Evolutionary conservation across 1,140 invertebrate species (phyloP).

Genomic region (Spodoptera frugiperda): DNA sequence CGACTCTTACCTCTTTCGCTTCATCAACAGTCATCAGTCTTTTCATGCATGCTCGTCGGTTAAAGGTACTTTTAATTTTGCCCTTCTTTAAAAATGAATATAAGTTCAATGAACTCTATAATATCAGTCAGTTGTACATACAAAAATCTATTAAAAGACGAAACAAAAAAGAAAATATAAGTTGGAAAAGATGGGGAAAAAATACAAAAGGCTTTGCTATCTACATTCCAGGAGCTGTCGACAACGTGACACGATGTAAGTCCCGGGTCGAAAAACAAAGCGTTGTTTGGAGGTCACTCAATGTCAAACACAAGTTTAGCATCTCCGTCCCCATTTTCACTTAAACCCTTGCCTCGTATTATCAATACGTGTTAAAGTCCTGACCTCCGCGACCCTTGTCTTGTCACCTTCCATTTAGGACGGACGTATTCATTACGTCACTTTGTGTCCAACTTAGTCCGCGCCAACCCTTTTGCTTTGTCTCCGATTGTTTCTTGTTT

Average conservation of each 20-base stretch:
- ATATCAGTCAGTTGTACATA: no score
- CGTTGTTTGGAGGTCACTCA: constrained; percentile 30
- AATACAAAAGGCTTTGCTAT: no score
- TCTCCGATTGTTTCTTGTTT: constrained; percentile 35
- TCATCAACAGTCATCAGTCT: no score
- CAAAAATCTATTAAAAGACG: no score
- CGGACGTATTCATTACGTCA: constrained; percentile 47
- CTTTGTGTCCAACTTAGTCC: constrained; percentile 29
- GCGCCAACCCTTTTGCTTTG: constrained; percentile 26
- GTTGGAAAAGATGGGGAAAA: no score
- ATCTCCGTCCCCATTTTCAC: constrained; percentile 30
- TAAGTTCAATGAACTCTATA: no score
- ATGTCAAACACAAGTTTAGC: constrained; percentile 39
- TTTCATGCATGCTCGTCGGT: no score
- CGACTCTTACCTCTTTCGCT: no score
- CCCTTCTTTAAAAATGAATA: no score
- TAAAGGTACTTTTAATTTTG: no score
- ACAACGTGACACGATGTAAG: constrained; percentile 10
- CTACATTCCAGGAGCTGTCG: not conserved
- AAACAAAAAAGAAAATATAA: no score
- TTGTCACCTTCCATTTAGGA: constrained; percentile 42
- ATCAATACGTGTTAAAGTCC: constrained; percentile 44
- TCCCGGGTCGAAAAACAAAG: constrained; percentile 7
- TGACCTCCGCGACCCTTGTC: constrained; percentile 38
- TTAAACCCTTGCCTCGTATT: constrained; percentile 40